A percentile compares a stretch with the other conserved stretches of the same genome.
phyloP scores from a whole-genome alignment of 2,888 invertebrate species.

The Heliconius sara region DNA sequence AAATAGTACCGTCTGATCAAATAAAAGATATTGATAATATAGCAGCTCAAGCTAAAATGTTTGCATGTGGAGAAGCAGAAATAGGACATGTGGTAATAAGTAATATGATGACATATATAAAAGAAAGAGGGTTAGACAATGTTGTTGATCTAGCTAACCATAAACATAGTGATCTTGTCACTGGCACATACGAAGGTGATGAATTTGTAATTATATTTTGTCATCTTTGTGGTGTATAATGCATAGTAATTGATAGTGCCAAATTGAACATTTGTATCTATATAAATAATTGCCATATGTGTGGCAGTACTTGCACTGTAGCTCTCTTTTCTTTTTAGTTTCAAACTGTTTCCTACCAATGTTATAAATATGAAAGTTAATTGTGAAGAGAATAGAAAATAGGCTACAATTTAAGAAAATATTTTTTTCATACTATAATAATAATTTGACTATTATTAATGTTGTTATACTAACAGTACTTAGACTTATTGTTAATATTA shows the following conservation, averaged over 20 bases:
- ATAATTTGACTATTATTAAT: too few relatives aligned
- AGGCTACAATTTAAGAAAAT: too few relatives aligned
- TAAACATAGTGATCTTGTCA: slow-evolving; percentile 88
- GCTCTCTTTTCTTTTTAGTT: neutral
- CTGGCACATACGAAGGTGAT: slow-evolving; percentile 91
- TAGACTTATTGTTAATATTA: too few relatives aligned
- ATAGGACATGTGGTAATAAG: slow-evolving; percentile 72
- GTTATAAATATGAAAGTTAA: too few relatives aligned
- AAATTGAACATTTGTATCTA: too few relatives aligned
- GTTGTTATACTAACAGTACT: too few relatives aligned
- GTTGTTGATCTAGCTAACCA: slow-evolving; percentile 83
- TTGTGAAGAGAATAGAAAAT: too few relatives aligned
- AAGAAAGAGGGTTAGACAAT: slow-evolving; percentile 61
- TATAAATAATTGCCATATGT: neutral
- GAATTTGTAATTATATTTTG: neutral
- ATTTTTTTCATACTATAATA: too few relatives aligned
- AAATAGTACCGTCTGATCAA: slow-evolving; percentile 63
- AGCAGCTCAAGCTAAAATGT: slow-evolving; percentile 70
- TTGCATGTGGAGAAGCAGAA: slow-evolving; percentile 70
- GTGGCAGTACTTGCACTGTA: neutral
- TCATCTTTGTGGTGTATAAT: neutral
- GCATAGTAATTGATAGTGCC: too few relatives aligned
- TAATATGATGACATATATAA: slow-evolving; percentile 53
- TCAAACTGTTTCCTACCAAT: too few relatives aligned
- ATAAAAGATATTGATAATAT: slow-evolving; percentile 62